Base-by-base conservation (phyloP, 1,140 invertebrate genomes). In the Homarus americanus region DNA sequence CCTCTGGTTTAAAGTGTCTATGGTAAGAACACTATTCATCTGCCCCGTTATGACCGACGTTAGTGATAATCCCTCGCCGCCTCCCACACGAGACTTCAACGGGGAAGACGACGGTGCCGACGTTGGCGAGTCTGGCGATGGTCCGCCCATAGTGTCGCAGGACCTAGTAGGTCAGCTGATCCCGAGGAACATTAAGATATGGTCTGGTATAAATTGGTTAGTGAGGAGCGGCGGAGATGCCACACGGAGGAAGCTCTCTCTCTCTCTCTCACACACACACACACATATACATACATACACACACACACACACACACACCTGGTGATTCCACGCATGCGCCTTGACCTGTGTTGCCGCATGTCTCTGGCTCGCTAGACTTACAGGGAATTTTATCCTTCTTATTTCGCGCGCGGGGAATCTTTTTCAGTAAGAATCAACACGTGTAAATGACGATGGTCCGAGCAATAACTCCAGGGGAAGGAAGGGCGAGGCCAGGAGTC, bases 331-430 rank as follows among this genome's bases (percentile, higher is more conserved):
- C 86, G 86, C 86, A 88, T 88, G 86, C 86, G 86, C 78, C 44
- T 63, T 88, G 86, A 88, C 86, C 86, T 88, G 41, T 41, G 86
- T 80, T 88, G 86, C 86, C 78, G 63, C 44, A 88, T 73, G 66
- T 53, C 86, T 53, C 86, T 28, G 38, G 73, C 0, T 24, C 34
- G 28, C 63, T 32, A 36, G 75, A 76, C 10, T 87, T 38, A 1
- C 24, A 34, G n/a, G n/a, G n/a, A 24, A 34, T 83, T 66, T 69
- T 69, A 83, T 5, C 53, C 80, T 38, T 9, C 34, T 40, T 69
- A 66, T 66, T 83, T 38, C 58, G 36, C 36, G 28, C 44, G n/a
- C 41, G 78, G 20, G 40, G 10, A 0, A n/a, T 36, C 24, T 69
- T 69, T 83, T 66, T 12, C 28, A 49, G n/a, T 53, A 28, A 12